Evolutionary conservation across 1,140 invertebrate species (phyloP).

Genomic region (Calosoma granatense): DNA sequence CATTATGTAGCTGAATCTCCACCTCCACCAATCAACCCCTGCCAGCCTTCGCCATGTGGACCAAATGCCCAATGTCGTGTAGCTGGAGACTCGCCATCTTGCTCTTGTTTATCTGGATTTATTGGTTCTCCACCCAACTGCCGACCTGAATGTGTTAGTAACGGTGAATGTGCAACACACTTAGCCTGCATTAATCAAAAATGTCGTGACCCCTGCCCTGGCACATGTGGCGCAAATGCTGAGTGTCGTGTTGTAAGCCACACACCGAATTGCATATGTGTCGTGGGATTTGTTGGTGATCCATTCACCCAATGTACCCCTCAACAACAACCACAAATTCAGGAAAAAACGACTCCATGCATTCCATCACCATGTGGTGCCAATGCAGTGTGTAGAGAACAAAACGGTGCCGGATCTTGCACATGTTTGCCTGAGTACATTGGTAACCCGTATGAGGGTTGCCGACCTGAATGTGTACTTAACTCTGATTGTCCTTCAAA

Average conservation of each 20-base stretch:
- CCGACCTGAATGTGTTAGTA: slow-evolving; percentile 53
- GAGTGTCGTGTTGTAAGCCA: slow-evolving; percentile 59
- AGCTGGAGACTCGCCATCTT: slow-evolving; percentile 68
- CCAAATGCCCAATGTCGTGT: slow-evolving; percentile 67
- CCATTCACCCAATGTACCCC: slow-evolving; percentile 55
- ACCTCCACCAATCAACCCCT: slow-evolving; percentile 49
- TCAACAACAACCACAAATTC: slow-evolving; percentile 25
- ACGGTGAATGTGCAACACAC: slow-evolving; percentile 48
- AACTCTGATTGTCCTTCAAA: slow-evolving; percentile 69
- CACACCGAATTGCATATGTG: slow-evolving; percentile 61
- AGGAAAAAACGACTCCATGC: slow-evolving; percentile 42
- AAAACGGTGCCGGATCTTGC: slow-evolving; percentile 50
- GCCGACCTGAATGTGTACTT: slow-evolving; percentile 65
- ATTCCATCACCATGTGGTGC: slow-evolving; percentile 54
- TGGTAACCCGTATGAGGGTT: slow-evolving; percentile 62
- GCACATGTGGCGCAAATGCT: slow-evolving; percentile 69
- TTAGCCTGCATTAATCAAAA: slow-evolving; percentile 56
- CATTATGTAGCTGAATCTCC: slow-evolving; percentile 13
- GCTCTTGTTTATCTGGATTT: slow-evolving; percentile 61
- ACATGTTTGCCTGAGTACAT: slow-evolving; percentile 55
- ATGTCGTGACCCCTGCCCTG: slow-evolving; percentile 65
- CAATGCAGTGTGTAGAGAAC: slow-evolving; percentile 53
- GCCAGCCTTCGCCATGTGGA: slow-evolving; percentile 73
- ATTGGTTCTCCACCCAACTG: slow-evolving; percentile 52
- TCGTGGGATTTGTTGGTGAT: slow-evolving; percentile 71